These are phyloP conservation scores for Serilophus lunatus DNA, from an alignment of 2,113 vertebrate species.

Conservation along the genomic window DNA sequence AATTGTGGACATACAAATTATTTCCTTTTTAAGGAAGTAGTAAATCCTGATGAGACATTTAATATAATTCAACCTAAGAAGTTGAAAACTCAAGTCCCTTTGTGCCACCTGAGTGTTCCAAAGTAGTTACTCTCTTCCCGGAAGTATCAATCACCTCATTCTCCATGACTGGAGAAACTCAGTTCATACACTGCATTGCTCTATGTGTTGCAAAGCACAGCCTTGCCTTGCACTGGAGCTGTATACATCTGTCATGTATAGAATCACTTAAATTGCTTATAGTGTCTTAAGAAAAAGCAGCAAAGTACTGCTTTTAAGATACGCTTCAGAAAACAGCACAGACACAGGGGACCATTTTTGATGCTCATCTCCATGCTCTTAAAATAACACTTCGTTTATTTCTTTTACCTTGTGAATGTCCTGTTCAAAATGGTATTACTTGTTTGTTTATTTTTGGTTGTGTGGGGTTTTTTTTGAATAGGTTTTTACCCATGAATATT, in stretches of 20 bases:
- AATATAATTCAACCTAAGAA: neutral
- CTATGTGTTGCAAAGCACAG: neutral
- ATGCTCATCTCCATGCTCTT: neutral
- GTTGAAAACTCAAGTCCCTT: neutral
- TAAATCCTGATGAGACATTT: neutral
- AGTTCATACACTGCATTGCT: neutral
- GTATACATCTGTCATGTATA: neutral
- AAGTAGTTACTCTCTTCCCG: neutral
- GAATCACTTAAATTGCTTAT: neutral
- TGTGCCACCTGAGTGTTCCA: neutral
- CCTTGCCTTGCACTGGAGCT: neutral
- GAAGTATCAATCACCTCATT: neutral
- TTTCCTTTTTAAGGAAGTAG: neutral
- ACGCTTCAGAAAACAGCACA: neutral
- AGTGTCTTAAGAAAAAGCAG: neutral
- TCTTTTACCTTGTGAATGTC: neutral
- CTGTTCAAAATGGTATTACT: neutral
- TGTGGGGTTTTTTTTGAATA: neutral
- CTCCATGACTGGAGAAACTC: neutral
- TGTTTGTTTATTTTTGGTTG: neutral
- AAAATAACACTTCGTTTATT: neutral
- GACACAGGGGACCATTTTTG: neutral
- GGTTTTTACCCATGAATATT: neutral
- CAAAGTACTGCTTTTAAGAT: neutral
- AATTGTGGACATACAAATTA: neutral